Percentiles rank a stretch among this genome's conserved stretches.
Conservation (phyloP, 2,797 vertebrate species). For the Etheostoma perlongum region DNA sequence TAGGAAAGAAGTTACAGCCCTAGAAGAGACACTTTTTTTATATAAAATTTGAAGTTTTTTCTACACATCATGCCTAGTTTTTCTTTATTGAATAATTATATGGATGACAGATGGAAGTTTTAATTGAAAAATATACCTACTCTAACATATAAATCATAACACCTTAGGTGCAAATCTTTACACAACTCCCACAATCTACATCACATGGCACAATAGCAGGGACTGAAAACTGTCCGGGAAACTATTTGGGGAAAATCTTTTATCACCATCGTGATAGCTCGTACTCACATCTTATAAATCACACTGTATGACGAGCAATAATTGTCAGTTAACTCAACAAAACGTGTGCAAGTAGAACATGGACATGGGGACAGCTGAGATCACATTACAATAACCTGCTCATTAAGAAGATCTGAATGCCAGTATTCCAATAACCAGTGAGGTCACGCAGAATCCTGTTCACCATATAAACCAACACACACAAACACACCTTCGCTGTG, state of each 20-base stretch:
- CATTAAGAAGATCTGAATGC: constrained; percentile 51
- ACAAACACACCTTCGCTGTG: constrained; percentile 32
- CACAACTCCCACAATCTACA: constrained; percentile 2
- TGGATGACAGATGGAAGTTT: neutral
- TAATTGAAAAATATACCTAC: neutral
- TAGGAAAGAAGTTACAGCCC: too few relatives aligned
- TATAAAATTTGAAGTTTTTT: too few relatives aligned
- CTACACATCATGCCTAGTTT: neutral
- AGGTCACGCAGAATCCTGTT: constrained; percentile 15
- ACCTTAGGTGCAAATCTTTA: constrained; percentile 30
- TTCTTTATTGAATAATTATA: neutral
- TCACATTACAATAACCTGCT: constrained; percentile 50
- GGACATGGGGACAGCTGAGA: constrained; percentile 29
- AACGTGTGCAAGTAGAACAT: constrained; percentile 28
- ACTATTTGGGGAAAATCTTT: neutral
- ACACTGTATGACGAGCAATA: constrained; percentile 16
- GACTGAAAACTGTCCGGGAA: neutral
- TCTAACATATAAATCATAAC: constrained; percentile 1
- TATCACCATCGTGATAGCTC: neutral
- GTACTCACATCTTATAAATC: constrained; percentile 2
- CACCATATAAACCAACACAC: constrained; percentile 16
- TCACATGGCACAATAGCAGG: neutral
- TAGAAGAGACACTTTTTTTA: too few relatives aligned
- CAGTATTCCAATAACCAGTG: constrained; percentile 4
- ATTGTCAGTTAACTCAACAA: neutral